Evolutionary conservation across 2,888 invertebrate species (phyloP).

Genomic region (Altica lythri): DNA sequence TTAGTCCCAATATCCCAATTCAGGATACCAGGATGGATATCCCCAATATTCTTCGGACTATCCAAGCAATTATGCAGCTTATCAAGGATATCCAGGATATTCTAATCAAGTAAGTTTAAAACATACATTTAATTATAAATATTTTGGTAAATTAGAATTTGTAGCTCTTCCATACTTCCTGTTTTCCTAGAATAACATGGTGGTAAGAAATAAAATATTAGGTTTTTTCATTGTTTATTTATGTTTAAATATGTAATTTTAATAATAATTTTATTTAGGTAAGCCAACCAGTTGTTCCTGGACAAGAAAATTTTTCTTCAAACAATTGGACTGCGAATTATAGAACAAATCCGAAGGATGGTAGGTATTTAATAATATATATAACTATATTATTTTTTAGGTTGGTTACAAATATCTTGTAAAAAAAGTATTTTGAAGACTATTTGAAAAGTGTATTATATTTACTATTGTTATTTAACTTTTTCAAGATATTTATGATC

Average conservation of each 20-base stretch:
- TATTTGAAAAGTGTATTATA: background rate
- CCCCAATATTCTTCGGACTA: slow-evolving; percentile 42
- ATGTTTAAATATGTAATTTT: background rate
- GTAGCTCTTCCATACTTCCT: too few species aligned
- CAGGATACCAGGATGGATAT: slow-evolving; percentile 43
- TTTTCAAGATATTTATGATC: slow-evolving; percentile 1
- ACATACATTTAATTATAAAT: background rate
- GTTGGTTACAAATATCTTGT: background rate
- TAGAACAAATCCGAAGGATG: slow-evolving; percentile 3
- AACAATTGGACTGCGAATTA: slow-evolving; percentile 7
- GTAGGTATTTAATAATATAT: slow-evolving; percentile 1
- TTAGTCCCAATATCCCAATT: slow-evolving; percentile 39
- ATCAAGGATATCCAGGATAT: slow-evolving; percentile 43
- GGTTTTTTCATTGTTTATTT: background rate
- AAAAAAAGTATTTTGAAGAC: background rate
- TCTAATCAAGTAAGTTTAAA: slow-evolving; percentile 27
- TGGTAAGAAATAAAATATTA: background rate
- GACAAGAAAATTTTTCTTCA: slow-evolving; percentile 4
- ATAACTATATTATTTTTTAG: background rate
- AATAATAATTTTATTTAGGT: background rate
- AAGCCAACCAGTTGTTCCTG: background rate
- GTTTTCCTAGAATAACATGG: background rate
- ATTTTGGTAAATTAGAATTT: background rate
- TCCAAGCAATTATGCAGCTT: slow-evolving; percentile 38
- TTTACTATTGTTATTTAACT: background rate